phyloP scores from a whole-genome alignment of 2,797 vertebrate genomes.

The Anolis apletophallus region DNA sequence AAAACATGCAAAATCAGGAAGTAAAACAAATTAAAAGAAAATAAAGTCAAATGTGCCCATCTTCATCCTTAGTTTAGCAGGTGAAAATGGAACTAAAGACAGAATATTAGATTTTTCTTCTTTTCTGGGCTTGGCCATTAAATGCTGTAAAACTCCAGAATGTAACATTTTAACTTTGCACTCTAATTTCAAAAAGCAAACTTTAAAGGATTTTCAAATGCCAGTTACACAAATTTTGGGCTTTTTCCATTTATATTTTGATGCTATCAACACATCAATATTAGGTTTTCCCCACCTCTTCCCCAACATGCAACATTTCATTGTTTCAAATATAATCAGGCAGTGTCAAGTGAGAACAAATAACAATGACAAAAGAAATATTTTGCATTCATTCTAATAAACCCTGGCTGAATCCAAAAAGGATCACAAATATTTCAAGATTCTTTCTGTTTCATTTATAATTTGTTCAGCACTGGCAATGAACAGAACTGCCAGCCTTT shows the following conservation, averaged over 20 bases:
- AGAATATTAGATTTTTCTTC: neutral
- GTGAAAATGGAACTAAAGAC: neutral
- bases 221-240: no score
- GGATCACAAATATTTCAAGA: constrained; percentile 63
- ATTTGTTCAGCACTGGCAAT: constrained; percentile 55
- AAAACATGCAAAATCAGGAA: no score
- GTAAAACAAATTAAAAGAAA: no score
- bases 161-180: constrained; percentile 1
- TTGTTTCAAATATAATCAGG: no score
- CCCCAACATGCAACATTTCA: no score
- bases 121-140: neutral
- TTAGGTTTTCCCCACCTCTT: no score
- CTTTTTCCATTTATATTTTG: no score
- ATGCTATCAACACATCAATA: no score
- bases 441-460: constrained; percentile 71
- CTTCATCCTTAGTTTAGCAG: no score
- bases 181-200: fast-evolving
- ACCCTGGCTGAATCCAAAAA: neutral
- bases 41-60: no score
- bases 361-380: constrained; percentile 3
- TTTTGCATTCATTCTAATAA: constrained; percentile 36
- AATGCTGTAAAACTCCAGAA: neutral
- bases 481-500: constrained; percentile 58
- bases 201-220: neutral
- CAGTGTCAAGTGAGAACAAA: no score